Base-by-base conservation (phyloP, 2,888 invertebrate genomes). In the Microlaimidae sp. region DNA sequence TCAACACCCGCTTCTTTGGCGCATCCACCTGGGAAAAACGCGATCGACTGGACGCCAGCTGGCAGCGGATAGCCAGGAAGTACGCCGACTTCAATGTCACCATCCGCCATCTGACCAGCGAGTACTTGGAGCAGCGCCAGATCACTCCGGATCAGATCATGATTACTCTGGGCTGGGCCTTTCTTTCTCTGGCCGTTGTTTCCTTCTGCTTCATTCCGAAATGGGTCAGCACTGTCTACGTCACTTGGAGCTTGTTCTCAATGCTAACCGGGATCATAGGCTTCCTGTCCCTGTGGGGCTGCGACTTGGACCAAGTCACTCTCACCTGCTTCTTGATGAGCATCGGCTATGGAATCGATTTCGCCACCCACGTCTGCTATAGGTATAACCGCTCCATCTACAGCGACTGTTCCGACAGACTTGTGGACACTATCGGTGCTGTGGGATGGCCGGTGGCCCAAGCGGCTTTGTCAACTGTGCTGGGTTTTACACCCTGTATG, bases 261-360 rank as follows among this genome's bases (percentile, higher is more conserved):
- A 7, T 32, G 32, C 10, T 17, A 17, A 7, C 63, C 62, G 67
- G 67, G 45, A 66, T 67, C 19, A 67, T 67, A 52, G 67, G 67
- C 55, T 65, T 66, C 45, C 59, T 67, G 27, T 64, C 63, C 28
- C 56, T 65, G 5, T 59, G 64, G 51, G 66, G 66, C 3, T 64
- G 64, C 13, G 67, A 67, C 55, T 55, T 67, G 45, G 67, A 67
- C 55, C 65, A 65, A 28, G 66, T 64, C 24, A 63, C 64, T 10
- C 67, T 66, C 66, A 65, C 64, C 21, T 63, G 64, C 53, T 63
- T 64, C 40, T 63, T 67, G 4, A 66, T 66, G 66, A 65, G 65
- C 45, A 66, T 66, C 19, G 67, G 67, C 42, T 56, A 67, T 55
- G 65, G 66, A 48, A 63, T 67, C 49, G 67, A 67, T 55, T 67